A percentile compares a stretch with the other conserved stretches of the same genome.
These are phyloP conservation scores for Patella caerulea DNA, from an alignment of 2,888 invertebrate genomes.

Conservation along the genomic window DNA sequence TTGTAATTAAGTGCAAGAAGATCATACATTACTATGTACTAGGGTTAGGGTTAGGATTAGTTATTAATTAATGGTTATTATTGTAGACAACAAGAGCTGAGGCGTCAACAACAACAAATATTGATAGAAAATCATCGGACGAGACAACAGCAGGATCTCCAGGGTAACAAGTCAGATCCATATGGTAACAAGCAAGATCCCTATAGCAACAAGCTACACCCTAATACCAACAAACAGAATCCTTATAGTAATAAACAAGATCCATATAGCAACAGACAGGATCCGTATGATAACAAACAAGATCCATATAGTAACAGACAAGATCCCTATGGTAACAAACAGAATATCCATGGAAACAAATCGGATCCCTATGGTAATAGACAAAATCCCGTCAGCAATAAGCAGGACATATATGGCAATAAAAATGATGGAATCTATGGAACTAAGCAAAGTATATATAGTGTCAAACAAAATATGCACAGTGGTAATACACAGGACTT, in stretches of 20 bases:
- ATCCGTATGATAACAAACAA: neutral
- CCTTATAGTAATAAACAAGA: neutral
- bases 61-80: too few relatives aligned
- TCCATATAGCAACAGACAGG: neutral
- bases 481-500: too few relatives aligned
- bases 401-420: too few relatives aligned
- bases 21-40: too few relatives aligned
- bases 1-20: too few relatives aligned
- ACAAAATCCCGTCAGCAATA: too few relatives aligned
- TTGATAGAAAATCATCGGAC: slow-evolving; percentile 34
- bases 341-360: neutral
- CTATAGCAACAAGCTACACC: slow-evolving; percentile 27
- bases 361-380: too few relatives aligned
- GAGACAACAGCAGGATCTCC: slow-evolving; percentile 11
- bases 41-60: too few relatives aligned
- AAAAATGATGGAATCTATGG: too few relatives aligned
- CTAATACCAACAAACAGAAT: neutral
- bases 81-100: slow-evolving; percentile 72
- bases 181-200: slow-evolving; percentile 16
- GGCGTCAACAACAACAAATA: slow-evolving; percentile 68
- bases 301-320: neutral
- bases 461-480: too few relatives aligned
- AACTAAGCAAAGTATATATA: too few relatives aligned
- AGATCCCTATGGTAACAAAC: neutral
- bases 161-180: slow-evolving; percentile 8